Evolutionary conservation across 2,888 invertebrate genomes (phyloP), one percentile per base, ranked within the genome.

Genomic region (Amphipoea lucens): DNA sequence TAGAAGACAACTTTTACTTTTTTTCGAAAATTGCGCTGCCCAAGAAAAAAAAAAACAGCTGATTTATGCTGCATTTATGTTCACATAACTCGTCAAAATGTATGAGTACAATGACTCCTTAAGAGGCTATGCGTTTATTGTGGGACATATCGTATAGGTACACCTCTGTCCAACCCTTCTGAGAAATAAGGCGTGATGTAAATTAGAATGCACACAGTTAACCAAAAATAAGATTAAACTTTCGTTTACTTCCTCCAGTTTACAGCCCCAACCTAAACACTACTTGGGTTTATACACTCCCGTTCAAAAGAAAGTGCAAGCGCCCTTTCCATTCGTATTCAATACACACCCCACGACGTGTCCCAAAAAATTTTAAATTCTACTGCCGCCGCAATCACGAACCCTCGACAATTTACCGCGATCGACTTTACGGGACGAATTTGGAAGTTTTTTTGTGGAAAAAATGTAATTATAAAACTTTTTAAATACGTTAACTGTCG

Each of bases 231-330:
- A 65, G 45, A 76, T 72, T 73, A 74, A 74, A 74, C 62, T 73
- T 85, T 65, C 62, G 40, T 63, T 72, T 63, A 71, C 62, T n/a
- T 57, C 36, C 20, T 62, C 11, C 63, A 71, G 40, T 83, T 78
- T 79, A 79, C 40, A 62, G 40, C n/a, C 45, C 40, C 62, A 73
- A 62, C 36, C 29, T 48, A 57, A 60, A 65, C 60, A 62, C 40
- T 29, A 5, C 40, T 69, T n/a, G 40, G 23, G 62, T 81, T 78
- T 81, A 66, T n/a, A 82, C 51, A 79, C 85, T 72, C 68, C 42
- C 48, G 82, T 78, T 70, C 54, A 72, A 81, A 83, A 63, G 88
- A 89, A 89, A 89, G 90, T 89, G 88, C 82, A 89, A 89, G 87
- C 80, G 4, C 70, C 66, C 62, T 40, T 6, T 68, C 69, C n/a